phyloP scores from a whole-genome alignment of 2,888 invertebrate genomes.

The Catonia carolina region DNA sequence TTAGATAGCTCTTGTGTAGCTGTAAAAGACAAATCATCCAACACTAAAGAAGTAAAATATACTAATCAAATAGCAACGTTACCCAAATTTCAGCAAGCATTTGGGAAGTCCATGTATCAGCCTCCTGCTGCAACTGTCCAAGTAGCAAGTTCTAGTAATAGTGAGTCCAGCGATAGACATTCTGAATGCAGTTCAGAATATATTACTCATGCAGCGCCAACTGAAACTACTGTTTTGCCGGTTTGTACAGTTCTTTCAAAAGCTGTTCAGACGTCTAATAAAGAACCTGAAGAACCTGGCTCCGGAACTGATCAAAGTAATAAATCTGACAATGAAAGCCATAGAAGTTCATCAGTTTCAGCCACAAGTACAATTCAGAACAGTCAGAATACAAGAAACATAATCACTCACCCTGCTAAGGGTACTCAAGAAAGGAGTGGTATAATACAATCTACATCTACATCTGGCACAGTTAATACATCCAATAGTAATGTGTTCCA shows the following conservation, averaged over 20 bases:
- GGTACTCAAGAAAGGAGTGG: conserved; percentile 17
- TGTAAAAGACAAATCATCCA: background rate
- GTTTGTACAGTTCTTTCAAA: conserved; percentile 38
- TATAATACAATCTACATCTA: conserved; percentile 35
- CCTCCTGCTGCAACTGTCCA: conserved; percentile 30
- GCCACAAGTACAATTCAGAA: conserved; percentile 4
- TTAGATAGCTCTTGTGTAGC: background rate
- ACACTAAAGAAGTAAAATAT: conserved; percentile 11
- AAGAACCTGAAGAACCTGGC: conserved; percentile 23
- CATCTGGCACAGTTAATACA: conserved; percentile 53
- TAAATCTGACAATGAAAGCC: background rate
- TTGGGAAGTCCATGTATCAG: conserved; percentile 60
- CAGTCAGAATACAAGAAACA: conserved; percentile 11
- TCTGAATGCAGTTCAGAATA: conserved; percentile 21
- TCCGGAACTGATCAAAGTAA: background rate
- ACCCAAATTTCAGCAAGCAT: conserved; percentile 73
- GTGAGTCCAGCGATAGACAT: conserved; percentile 1
- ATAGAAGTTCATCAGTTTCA: conserved; percentile 13
- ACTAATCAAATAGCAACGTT: conserved; percentile 49
- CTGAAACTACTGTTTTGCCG: conserved; percentile 27
- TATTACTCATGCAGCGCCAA: conserved; percentile 8
- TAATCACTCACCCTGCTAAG: conserved; percentile 5
- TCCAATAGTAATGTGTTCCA: conserved; percentile 41
- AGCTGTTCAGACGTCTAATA: conserved; percentile 41
- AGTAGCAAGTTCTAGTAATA: conserved; percentile 27